Percentiles rank a stretch among this genome's conserved stretches.
These are phyloP conservation scores for Hozukius guyotensis DNA, from an alignment of 2,797 vertebrate species.

Conservation along the genomic window DNA sequence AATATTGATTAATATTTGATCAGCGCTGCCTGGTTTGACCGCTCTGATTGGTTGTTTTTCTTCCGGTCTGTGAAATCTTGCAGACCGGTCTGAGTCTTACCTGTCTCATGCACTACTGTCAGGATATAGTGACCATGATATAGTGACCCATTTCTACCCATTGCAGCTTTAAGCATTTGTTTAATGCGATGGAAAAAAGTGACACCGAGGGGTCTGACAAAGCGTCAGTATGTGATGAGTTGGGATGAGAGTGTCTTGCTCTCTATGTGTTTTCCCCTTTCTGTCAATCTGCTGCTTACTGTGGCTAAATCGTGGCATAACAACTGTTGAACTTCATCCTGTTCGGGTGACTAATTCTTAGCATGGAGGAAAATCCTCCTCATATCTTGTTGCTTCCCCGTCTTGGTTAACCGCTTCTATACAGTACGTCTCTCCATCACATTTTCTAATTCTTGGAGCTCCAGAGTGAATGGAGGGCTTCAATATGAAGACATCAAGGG, in stretches of 20 bases:
- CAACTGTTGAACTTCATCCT: neutral
- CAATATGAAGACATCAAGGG: constrained; percentile 66
- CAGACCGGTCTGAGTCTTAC: no score
- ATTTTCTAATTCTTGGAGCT: constrained; percentile 46
- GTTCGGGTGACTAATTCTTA: constrained; percentile 17
- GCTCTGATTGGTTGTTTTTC: no score
- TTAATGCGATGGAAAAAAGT: no score
- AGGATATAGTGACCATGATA: no score
- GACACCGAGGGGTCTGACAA: no score
- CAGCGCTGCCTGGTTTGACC: no score
- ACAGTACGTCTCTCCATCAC: constrained; percentile 19
- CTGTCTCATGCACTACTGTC: no score
- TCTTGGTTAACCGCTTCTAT: constrained; percentile 30
- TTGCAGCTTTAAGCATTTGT: no score
- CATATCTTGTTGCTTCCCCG: constrained; percentile 24
- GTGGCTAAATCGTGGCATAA: neutral
- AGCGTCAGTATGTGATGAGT: no score
- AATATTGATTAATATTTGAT: no score
- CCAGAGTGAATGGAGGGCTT: constrained; percentile 36
- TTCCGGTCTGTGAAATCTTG: no score
- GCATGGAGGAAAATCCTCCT: constrained; percentile 16
- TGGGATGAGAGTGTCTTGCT: neutral
- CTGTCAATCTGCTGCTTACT: constrained; percentile 11
- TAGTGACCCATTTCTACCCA: no score
- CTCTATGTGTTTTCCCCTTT: neutral